phyloP scores from a whole-genome alignment of 2,113 vertebrate genomes.

The Mesocricetus auratus region DNA sequence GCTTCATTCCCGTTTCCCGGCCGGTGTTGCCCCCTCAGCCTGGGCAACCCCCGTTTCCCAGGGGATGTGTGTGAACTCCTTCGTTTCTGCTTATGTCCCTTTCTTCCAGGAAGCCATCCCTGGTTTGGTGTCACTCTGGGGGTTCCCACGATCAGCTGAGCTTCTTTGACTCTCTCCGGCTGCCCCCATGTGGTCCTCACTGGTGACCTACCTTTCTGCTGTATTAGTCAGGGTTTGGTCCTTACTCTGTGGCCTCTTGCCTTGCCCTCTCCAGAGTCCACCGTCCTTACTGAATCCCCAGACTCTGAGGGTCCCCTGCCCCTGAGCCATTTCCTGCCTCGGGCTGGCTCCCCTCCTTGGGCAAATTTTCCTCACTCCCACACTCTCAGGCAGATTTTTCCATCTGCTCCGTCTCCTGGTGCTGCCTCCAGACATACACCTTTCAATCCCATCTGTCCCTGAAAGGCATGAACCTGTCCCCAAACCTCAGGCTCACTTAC shows the following conservation, averaged over 20 bases:
- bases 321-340: background rate
- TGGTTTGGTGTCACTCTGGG: background rate
- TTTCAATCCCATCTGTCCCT: background rate
- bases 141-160: background rate
- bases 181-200: accelerated
- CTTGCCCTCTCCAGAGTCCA: accelerated
- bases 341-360: background rate
- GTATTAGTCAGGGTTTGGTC: background rate
- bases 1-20: background rate
- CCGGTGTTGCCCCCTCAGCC: background rate
- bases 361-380: background rate
- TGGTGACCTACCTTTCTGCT: background rate
- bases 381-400: too few species aligned
- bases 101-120: slow-evolving; percentile 43
- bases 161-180: background rate
- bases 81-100: background rate
- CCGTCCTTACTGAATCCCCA: background rate
- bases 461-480: background rate
- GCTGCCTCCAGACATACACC: background rate
- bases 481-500: accelerated
- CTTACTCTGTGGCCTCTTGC: background rate
- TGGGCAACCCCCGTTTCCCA: background rate
- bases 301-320: background rate
- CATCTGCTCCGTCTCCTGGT: background rate
- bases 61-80: background rate